Conservation (phyloP, 37 sponge, comb jelly and placozoan species). For the Bolinopsis microptera region DNA sequence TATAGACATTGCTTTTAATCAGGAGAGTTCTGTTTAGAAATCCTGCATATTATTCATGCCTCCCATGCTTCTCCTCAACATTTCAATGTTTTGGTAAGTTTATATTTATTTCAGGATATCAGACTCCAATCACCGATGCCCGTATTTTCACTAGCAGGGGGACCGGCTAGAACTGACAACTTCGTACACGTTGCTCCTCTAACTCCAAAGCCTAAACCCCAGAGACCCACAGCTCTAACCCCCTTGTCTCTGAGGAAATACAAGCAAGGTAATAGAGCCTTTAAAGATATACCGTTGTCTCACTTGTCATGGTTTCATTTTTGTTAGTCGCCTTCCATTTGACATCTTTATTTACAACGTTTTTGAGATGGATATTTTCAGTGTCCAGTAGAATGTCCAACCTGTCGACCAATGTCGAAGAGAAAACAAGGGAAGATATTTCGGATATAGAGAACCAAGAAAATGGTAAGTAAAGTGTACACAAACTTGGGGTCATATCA, state of each 20-base stretch:
- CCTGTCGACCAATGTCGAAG: not conserved
- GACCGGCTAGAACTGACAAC: not conserved
- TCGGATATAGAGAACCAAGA: not conserved
- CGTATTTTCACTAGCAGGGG: not conserved
- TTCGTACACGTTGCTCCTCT: not conserved
- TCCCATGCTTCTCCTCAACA: too few relatives aligned
- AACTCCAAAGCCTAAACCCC: not conserved
- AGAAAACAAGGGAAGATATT: not conserved
- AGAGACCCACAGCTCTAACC: not conserved
- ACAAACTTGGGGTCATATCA: too few relatives aligned
- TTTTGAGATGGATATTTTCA: not conserved
- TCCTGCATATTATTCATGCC: too few relatives aligned
- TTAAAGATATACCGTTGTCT: not conserved
- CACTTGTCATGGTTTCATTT: too few relatives aligned
- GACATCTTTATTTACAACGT: not conserved
- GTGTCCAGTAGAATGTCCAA: not conserved
- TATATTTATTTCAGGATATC: not conserved
- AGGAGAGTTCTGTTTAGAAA: too few relatives aligned
- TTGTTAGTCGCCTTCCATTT: too few relatives aligned
- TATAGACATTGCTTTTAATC: too few relatives aligned
- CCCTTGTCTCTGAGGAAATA: slow-evolving; percentile 10
- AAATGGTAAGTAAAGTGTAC: too few relatives aligned
- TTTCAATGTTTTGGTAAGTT: too few relatives aligned
- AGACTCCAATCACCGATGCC: slow-evolving; percentile 38
- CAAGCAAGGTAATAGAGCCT: not conserved